Evolutionary conservation across 2,888 invertebrate species (phyloP), one percentile per base, ranked within the genome.

Genomic region (Epistrophella euchroma): DNA sequence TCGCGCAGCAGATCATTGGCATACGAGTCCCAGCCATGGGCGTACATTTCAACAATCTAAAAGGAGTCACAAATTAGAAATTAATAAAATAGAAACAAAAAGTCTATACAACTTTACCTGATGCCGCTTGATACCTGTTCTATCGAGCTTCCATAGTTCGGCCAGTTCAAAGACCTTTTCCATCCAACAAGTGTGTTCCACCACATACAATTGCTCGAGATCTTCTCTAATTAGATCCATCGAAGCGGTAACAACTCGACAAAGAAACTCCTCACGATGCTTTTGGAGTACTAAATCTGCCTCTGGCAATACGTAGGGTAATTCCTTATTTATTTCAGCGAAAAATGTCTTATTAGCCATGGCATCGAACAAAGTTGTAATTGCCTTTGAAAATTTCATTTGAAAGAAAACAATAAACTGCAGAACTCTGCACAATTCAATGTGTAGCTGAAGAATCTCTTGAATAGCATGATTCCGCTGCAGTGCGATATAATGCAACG

Each of bases 401-500:
- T 95, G 95, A 90, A 98, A 97, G 88, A 95, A 94, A 22, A 97
- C 95, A 88, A 97, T 95, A 92, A 97, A 96, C 88, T 96, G 95
- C 74, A 98, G 93, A 1, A 96, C 95, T 86, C 95, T 93, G 2
- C 96, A 95, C 72, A 98, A 93, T 92, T 98, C 97, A 89, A 95
- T 95, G 91, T 98, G 97, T 75, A 97, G 93, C 88, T 95, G 94
- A 10, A 98, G 93, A 88, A 97, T 93, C 88, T 96, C 96, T 86
- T 95, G 95, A 91, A 97, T 96, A 1, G 96, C 95, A 73, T 94
- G 93, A 88, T 95, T 95, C 90, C 97, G 97, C 83, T 95, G 95
- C 83, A 97, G 93, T 0, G 97, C 97, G 56, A 97, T 95, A 56
- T 76, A 95, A 64, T 92, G 90, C 22, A 98, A 93, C 0, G 97